phyloP scores from a whole-genome alignment of 2,797 vertebrate genomes.

The Tiaroga cobitis region DNA sequence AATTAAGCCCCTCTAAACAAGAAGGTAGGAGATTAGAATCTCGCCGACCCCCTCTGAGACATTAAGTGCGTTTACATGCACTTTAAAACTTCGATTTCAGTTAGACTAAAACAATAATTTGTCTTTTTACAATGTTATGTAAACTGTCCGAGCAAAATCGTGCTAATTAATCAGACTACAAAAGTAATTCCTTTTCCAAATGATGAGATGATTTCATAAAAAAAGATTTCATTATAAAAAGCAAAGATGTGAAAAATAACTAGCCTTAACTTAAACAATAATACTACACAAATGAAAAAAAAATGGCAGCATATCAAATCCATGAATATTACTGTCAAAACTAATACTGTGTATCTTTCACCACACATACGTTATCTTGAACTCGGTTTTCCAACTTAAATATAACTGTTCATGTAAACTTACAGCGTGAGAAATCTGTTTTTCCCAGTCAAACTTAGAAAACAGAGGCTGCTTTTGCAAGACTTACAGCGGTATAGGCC shows the following conservation, averaged over 20 bases:
- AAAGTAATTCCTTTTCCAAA: slow-evolving; percentile 13
- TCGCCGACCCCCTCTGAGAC: slow-evolving; percentile 72
- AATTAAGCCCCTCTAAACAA: slow-evolving; percentile 81
- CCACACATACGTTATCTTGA: neutral
- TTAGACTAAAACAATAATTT: slow-evolving; percentile 25
- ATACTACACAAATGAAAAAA: neutral
- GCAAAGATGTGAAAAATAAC: neutral
- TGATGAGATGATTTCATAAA: neutral
- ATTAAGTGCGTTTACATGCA: slow-evolving; percentile 41
- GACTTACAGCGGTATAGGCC: neutral
- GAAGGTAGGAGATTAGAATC: slow-evolving; percentile 76
- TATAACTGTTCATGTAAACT: neutral
- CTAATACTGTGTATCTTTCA: neutral
- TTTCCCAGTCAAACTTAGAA: neutral
- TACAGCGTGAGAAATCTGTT: neutral
- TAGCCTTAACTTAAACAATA: neutral
- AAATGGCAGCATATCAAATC: neutral
- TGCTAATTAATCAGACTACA: slow-evolving; percentile 1
- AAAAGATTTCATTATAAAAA: neutral
- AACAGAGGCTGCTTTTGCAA: slow-evolving; percentile 15
- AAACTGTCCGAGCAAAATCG: slow-evolving; percentile 67
- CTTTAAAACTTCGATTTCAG: slow-evolving; percentile 40
- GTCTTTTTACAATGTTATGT: slow-evolving; percentile 51
- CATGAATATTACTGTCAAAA: neutral
- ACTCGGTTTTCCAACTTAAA: neutral